A percentile compares a stretch with the other conserved stretches of the same genome.
phyloP scores from a whole-genome alignment of 2,888 invertebrate genomes.

The Hemithea aestivaria region DNA sequence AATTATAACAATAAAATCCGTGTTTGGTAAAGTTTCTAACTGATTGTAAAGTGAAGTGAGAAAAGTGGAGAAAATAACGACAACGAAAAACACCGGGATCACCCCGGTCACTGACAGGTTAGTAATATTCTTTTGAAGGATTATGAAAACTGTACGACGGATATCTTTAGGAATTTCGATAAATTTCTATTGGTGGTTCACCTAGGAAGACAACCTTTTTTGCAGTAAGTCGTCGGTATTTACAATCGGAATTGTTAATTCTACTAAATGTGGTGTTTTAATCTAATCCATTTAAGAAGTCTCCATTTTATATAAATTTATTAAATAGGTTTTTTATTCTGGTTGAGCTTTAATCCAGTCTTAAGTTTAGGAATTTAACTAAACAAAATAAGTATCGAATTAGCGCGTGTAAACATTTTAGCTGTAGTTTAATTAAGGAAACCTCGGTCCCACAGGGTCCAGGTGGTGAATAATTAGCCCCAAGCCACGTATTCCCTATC shows the following conservation, averaged over 20 bases:
- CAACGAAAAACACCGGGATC: slow-evolving; percentile 53
- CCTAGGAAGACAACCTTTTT: too few relatives aligned
- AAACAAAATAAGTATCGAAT: slow-evolving; percentile 31
- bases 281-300: too few relatives aligned
- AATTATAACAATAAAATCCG: too few relatives aligned
- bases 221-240: too few relatives aligned
- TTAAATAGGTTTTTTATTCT: too few relatives aligned
- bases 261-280: too few relatives aligned
- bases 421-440: slow-evolving; percentile 59
- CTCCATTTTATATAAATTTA: too few relatives aligned
- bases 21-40: slow-evolving; percentile 27
- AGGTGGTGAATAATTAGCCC: slow-evolving; percentile 62
- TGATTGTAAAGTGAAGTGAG: slow-evolving; percentile 38
- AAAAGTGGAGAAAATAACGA: slow-evolving; percentile 67
- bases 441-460: slow-evolving; percentile 17
- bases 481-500: slow-evolving; percentile 55
- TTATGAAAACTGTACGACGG: too few relatives aligned
- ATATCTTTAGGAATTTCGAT: too few relatives aligned
- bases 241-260: too few relatives aligned
- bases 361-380: not conserved
- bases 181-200: too few relatives aligned
- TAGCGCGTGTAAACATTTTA: slow-evolving; percentile 33
- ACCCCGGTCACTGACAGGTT: slow-evolving; percentile 69
- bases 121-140: slow-evolving; percentile 25
- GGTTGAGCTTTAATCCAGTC: not conserved